Percentiles rank a stretch among this genome's conserved stretches.
Conservation (phyloP, 2,888 invertebrate genomes). For the Rhingia campestris region DNA sequence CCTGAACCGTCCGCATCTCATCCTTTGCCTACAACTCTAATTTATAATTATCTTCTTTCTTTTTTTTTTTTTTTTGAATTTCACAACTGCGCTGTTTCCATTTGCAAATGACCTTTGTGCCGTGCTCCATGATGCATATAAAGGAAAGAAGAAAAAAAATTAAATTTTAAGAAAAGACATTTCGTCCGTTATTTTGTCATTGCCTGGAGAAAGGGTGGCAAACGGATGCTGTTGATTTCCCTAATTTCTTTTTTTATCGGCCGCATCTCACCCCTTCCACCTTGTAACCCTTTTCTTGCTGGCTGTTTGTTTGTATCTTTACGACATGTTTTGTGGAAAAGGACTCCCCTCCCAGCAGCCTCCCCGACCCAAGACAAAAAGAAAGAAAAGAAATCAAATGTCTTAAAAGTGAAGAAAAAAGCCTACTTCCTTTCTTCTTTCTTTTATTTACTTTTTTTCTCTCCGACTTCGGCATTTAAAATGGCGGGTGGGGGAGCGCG, state of each 20-base stretch:
- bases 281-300: not conserved
- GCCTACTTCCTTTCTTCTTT: slow-evolving; percentile 41
- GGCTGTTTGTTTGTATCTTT: slow-evolving; percentile 33
- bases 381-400: slow-evolving; percentile 43
- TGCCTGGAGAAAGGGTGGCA: slow-evolving; percentile 6
- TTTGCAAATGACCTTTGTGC: slow-evolving; percentile 43
- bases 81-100: slow-evolving; percentile 50
- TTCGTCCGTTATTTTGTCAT: slow-evolving; percentile 42
- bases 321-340: slow-evolving; percentile 43
- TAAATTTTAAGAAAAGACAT: slow-evolving; percentile 35
- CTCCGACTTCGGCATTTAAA: slow-evolving; percentile 50
- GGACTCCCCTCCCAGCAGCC: too few species aligned
- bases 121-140: slow-evolving; percentile 46
- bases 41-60: slow-evolving; percentile 32
- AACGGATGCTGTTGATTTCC: slow-evolving; percentile 58
- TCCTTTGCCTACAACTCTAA: slow-evolving; percentile 14
- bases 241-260: slow-evolving; percentile 39
- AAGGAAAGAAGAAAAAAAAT: slow-evolving; percentile 31
- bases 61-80: slow-evolving; percentile 20
- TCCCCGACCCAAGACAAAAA: slow-evolving; percentile 20
- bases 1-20: slow-evolving; percentile 13
- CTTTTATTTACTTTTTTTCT: slow-evolving; percentile 18
- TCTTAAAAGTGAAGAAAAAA: slow-evolving; percentile 56
- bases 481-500: slow-evolving; percentile 11
- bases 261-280: slow-evolving; percentile 1